phyloP scores from a whole-genome alignment of 2,888 invertebrate genomes.

The Proisotoma minuta region DNA sequence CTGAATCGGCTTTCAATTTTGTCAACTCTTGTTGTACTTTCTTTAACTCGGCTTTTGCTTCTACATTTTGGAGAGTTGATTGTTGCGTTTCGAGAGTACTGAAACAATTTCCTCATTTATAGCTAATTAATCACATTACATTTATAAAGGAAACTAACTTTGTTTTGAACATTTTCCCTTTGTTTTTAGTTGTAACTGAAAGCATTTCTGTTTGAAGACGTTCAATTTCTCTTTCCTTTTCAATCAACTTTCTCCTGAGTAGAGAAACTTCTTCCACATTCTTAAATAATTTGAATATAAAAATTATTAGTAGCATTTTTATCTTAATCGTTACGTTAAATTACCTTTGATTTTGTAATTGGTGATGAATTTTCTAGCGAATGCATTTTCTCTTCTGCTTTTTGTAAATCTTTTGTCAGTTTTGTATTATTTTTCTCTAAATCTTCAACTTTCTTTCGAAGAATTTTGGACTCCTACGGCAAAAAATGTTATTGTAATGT shows the following conservation, averaged over 20 bases:
- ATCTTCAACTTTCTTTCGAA: slow-evolving; percentile 77
- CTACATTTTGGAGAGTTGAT: too few species aligned
- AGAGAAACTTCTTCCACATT: slow-evolving; percentile 50
- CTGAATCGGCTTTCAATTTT: slow-evolving; percentile 41
- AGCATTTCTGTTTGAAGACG: slow-evolving; percentile 68
- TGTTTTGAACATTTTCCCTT: slow-evolving; percentile 58
- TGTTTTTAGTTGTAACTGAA: slow-evolving; percentile 61
- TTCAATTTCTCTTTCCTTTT: slow-evolving; percentile 71
- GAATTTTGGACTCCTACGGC: slow-evolving; percentile 69
- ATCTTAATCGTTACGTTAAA: neutral
- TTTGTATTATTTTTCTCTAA: slow-evolving; percentile 73
- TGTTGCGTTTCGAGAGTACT: too few species aligned
- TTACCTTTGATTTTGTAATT: slow-evolving; percentile 47
- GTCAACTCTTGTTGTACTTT: slow-evolving; percentile 44
- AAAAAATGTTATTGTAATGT: slow-evolving; percentile 8
- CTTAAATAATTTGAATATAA: slow-evolving; percentile 36
- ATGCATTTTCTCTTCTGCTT: slow-evolving; percentile 67
- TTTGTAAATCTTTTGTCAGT: slow-evolving; percentile 68
- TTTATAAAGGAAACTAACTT: slow-evolving; percentile 55
- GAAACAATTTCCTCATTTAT: too few species aligned
- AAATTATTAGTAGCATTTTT: neutral
- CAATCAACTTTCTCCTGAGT: slow-evolving; percentile 60
- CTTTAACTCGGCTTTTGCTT: slow-evolving; percentile 41
- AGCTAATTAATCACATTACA: neutral
- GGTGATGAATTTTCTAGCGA: slow-evolving; percentile 49